Base-by-base conservation (phyloP, 2,888 invertebrate genomes). In the Apoderus coryli region DNA sequence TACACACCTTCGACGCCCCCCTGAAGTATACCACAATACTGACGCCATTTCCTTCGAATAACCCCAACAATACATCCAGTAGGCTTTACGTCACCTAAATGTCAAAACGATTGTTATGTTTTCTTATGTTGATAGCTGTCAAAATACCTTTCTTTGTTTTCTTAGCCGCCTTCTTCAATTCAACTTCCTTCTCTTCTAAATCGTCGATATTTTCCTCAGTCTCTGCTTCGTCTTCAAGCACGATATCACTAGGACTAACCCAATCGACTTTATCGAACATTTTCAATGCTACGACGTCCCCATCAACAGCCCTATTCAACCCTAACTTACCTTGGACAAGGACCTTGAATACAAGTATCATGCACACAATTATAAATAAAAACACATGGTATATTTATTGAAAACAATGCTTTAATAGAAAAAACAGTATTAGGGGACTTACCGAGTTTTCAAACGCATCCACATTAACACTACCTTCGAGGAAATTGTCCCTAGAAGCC, bases 21-120 rank as follows among this genome's bases (percentile, higher is more conserved):
- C 54, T 86, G 74, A 32, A 98, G 59, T 44, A 96, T 89, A 9
- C 98, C 98, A 60, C 96, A 98, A 57, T 95, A 96, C 52, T 93
- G 95, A 22, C 93, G 65, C 93, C 96, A 95, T 53, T 95, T 96
- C 33, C 96, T 69, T 40, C 85, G 72, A 34, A 98, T 84, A 38
- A 98, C 89, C 2, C 93, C 95, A n/a, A 98, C 90, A 31, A 92
- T 69, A 19, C 64, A 63, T 22, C 80, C 88, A 1, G 85, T 85
- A 2, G 81, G 76, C 37, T 49, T 55, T 23, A 50, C 45, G 36
- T 53, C 53, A 16, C 37, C 45, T 14, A 44, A 44, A 22, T 44
- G n/a, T n/a, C n/a, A n/a, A n/a, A n/a, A n/a, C n/a, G 45, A 16
- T 43, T 46, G 11, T 32, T 29, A n/a, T n/a, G n/a, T n/a, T n/a